phyloP scores from a whole-genome alignment of 92 coral and sea anemone genomes.

The Pocillopora meandrina region DNA sequence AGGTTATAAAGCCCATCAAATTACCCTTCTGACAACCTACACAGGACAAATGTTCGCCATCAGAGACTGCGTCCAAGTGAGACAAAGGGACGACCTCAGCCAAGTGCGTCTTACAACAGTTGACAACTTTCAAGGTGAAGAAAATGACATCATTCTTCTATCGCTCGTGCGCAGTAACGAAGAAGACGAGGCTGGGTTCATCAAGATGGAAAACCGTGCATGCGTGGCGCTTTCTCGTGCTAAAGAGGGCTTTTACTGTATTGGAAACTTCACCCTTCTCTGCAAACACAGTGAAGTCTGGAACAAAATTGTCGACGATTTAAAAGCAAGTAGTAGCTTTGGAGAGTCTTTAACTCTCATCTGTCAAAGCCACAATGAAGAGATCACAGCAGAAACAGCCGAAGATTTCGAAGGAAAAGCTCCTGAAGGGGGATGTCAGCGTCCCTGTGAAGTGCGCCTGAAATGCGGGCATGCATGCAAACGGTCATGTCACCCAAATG shows the following conservation, averaged over 20 bases:
- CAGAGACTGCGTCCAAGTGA: conserved; percentile 50
- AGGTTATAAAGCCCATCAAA: conserved; percentile 64
- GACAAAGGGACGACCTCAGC: conserved; percentile 28
- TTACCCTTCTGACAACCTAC: conserved; percentile 84
- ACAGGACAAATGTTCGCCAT: conserved; percentile 86
- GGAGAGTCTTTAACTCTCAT: conserved; percentile 69
- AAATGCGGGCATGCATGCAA: conserved; percentile 83
- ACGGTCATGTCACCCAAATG: conserved; percentile 69
- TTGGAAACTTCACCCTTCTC: conserved; percentile 76
- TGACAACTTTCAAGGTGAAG: conserved; percentile 94
- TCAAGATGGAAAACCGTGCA: conserved; percentile 81
- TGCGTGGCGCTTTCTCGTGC: conserved; percentile 96
- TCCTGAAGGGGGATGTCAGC: conserved; percentile 78
- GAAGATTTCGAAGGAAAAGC: conserved; percentile 65
- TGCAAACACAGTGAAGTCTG: conserved; percentile 75
- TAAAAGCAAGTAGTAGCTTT: conserved; percentile 45
- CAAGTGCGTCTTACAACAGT: conserved; percentile 72
- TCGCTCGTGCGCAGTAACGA: conserved; percentile 89
- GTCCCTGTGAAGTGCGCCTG: conserved; percentile 66
- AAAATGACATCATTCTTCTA: conserved; percentile 84
- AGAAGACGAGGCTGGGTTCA: conserved; percentile 75
- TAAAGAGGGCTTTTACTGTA: conserved; percentile 78
- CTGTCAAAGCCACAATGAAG: conserved; percentile 69
- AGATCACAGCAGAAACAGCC: conserved; percentile 42
- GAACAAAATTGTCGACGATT: conserved; percentile 61